These are phyloP conservation scores for Macrosiphum euphorbiae DNA, from an alignment of 2,888 invertebrate genomes.

Conservation along the genomic window DNA sequence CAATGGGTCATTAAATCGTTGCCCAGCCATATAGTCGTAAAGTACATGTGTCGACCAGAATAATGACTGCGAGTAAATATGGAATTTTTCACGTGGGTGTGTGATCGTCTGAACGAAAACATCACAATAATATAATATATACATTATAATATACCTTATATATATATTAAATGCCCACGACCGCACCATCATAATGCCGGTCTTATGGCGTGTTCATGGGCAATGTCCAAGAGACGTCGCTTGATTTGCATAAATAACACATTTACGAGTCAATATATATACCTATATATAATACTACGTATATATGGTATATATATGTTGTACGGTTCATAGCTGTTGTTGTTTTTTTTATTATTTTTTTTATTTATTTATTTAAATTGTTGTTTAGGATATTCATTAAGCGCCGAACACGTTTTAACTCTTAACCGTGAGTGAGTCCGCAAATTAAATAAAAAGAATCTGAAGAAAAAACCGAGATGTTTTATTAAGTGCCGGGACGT, in stretches of 20 bases:
- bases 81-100: slow-evolving; percentile 64
- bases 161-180: slow-evolving; percentile 4
- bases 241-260: slow-evolving; percentile 64
- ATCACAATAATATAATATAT: slow-evolving; percentile 49
- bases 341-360: slow-evolving; percentile 28
- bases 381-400: slow-evolving; percentile 56
- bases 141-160: slow-evolving; percentile 15
- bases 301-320: not conserved
- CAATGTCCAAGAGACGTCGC: slow-evolving; percentile 49
- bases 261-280: slow-evolving; percentile 63
- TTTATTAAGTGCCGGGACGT: slow-evolving; percentile 39
- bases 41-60: slow-evolving; percentile 59
- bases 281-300: not conserved
- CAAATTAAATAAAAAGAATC: slow-evolving; percentile 55
- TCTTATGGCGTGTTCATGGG: slow-evolving; percentile 45
- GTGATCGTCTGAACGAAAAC: slow-evolving; percentile 63
- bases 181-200: slow-evolving; percentile 3
- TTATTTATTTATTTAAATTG: slow-evolving; percentile 58
- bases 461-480: slow-evolving; percentile 22
- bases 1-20: slow-evolving; percentile 62
- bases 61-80: slow-evolving; percentile 60
- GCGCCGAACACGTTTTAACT: slow-evolving; percentile 63
- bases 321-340: slow-evolving; percentile 33
- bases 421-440: slow-evolving; percentile 44
- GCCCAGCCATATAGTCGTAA: slow-evolving; percentile 4